Base-by-base conservation (phyloP, 1,140 invertebrate species). In the Polypedilum pembai region DNA sequence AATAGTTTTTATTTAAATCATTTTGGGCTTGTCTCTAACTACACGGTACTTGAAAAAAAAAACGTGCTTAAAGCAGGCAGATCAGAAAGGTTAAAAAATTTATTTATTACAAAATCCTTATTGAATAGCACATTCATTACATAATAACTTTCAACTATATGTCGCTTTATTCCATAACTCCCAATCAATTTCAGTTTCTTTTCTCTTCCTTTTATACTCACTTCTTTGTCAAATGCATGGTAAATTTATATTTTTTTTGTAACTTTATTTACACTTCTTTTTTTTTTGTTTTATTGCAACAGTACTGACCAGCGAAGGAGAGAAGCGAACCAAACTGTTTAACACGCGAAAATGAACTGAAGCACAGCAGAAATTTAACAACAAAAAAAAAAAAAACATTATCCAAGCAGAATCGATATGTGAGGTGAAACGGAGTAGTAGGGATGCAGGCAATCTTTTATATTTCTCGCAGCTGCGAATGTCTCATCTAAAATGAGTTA, bases 331-430 rank as follows among this genome's bases (percentile, higher is more conserved):
- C n/a, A 56, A 56, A 56, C 45, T n/a, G 45, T n/a, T 56, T 56
- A 56, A 56, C 12, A 56, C n/a, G n/a, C 45, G n/a, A 56, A 56
- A 56, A 56, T 56, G 12, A 56, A 56, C 45, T 56, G 45, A 56
- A 56, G 15, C 24, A 33, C 24, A 5, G 24, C 24, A 33, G 24
- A 33, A 33, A 33, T 33, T 33, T 5, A 33, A 33, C 24, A 33
- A 33, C 24, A 33, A 33, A 33, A 56, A 56, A 33, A 33, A 1
- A 33, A 33, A 33, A 56, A 56, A 56, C 12, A 56, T 56, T 56
- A 33, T 33, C n/a, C 45, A 56, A 56, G n/a, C 45, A 56, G 45
- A 56, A 56, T 56, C 12, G 12, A 56, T 45, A n/a, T n/a, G 45
- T 56, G n/a, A 56, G n/a, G 45, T 56, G n/a, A n/a, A 12, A n/a